phyloP scores from a whole-genome alignment of 2,888 invertebrate species.

The Shargacucullia verbasci region DNA sequence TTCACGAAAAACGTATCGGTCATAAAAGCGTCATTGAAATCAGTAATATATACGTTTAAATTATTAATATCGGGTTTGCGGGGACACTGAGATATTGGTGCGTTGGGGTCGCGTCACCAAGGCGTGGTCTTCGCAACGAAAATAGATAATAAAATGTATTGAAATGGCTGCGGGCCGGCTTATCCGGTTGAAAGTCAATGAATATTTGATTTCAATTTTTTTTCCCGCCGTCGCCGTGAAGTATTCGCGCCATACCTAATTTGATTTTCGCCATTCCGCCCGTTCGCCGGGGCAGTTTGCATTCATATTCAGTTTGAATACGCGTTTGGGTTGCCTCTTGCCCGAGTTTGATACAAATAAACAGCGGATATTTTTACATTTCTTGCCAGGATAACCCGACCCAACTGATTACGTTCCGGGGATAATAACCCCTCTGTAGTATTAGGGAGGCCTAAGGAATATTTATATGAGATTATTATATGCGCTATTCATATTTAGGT shows the following conservation, averaged over 20 bases:
- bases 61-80: constrained; percentile 46
- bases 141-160: constrained; percentile 89
- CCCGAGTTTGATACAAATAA: constrained; percentile 88
- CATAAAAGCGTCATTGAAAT: constrained; percentile 29
- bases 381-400: constrained; percentile 84
- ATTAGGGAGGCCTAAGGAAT: constrained; percentile 76
- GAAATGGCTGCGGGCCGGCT: constrained; percentile 88
- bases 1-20: constrained; percentile 1
- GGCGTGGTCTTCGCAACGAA: constrained; percentile 76
- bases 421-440: constrained; percentile 81
- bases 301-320: constrained; percentile 89
- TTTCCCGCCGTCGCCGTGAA: constrained; percentile 88
- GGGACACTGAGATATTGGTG: constrained; percentile 28
- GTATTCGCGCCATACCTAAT: constrained; percentile 89
- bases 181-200: constrained; percentile 89
- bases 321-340: constrained; percentile 86
- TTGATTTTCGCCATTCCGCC: constrained; percentile 88
- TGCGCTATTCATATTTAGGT: constrained; percentile 61
- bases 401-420: constrained; percentile 86
- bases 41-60: constrained; percentile 43
- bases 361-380: constrained; percentile 88
- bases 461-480: constrained; percentile 77
- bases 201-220: constrained; percentile 89
- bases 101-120: constrained; percentile 57
- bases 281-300: constrained; percentile 87